phyloP scores from a whole-genome alignment of 2,797 vertebrate genomes.

The Syndactyla subalaris region DNA sequence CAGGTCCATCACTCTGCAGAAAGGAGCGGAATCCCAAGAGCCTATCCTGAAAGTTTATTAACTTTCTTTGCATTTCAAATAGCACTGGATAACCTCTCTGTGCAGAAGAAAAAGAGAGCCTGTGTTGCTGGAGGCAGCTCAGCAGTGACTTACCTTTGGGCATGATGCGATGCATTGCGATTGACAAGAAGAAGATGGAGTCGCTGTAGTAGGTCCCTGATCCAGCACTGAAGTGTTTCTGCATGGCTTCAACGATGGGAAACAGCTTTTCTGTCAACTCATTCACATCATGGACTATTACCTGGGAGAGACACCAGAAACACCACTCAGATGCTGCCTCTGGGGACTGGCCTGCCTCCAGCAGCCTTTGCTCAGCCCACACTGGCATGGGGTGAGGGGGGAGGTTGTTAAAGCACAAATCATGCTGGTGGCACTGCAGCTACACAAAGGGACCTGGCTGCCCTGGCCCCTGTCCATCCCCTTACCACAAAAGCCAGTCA shows the following conservation, averaged over 20 bases:
- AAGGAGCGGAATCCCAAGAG: background rate
- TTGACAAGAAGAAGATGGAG: slow-evolving; percentile 96
- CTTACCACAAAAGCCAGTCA: background rate
- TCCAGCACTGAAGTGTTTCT: slow-evolving; percentile 96
- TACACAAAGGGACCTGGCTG: background rate
- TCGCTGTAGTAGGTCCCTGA: slow-evolving; percentile 95
- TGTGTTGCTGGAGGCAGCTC: background rate
- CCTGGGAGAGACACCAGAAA: slow-evolving; percentile 73
- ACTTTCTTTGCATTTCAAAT: background rate
- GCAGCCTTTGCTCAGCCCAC: background rate
- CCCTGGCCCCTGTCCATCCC: fast-evolving
- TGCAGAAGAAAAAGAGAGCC: background rate
- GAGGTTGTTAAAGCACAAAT: background rate
- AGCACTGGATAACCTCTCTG: fast-evolving
- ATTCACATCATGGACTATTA: slow-evolving; percentile 89
- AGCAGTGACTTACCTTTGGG: slow-evolving; percentile 83
- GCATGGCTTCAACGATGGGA: slow-evolving; percentile 93
- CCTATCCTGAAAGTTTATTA: background rate
- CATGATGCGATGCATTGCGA: slow-evolving; percentile 96
- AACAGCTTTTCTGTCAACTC: slow-evolving; percentile 89
- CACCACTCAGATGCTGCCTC: background rate
- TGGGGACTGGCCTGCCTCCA: background rate
- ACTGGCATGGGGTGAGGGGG: fast-evolving
- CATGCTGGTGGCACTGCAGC: background rate
- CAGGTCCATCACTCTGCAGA: background rate